These are phyloP conservation scores for Epinotia bilunana DNA, from an alignment of 2,888 invertebrate genomes.

Conservation along the genomic window DNA sequence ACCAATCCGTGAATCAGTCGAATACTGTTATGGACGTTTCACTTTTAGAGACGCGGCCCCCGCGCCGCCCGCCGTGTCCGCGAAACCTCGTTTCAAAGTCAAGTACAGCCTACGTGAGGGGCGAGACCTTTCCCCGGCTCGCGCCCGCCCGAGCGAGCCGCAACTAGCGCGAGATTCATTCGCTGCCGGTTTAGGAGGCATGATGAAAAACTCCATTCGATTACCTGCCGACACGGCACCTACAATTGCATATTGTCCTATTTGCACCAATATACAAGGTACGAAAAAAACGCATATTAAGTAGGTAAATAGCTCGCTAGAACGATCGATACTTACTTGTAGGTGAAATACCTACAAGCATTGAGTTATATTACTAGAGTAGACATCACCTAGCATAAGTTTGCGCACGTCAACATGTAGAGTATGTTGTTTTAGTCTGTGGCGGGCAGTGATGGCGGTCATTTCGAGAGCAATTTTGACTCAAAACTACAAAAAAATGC, in stretches of 20 bases:
- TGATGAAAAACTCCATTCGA: neutral
- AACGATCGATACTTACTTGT: too few relatives aligned
- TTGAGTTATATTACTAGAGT: too few relatives aligned
- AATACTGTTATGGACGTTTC: slow-evolving; percentile 75
- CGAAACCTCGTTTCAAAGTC: slow-evolving; percentile 77
- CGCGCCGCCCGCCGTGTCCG: slow-evolving; percentile 60
- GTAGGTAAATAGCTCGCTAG: neutral
- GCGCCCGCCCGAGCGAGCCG: slow-evolving; percentile 13
- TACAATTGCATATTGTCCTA: neutral
- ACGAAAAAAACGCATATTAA: neutral
- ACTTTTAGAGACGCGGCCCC: slow-evolving; percentile 73
- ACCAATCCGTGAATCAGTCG: slow-evolving; percentile 52
- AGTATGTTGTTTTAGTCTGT: too few relatives aligned
- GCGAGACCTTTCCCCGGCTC: slow-evolving; percentile 42
- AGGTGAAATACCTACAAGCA: neutral
- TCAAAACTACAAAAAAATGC: too few relatives aligned
- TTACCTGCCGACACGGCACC: neutral
- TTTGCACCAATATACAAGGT: neutral
- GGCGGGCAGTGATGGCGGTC: too few relatives aligned
- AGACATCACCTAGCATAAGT: too few relatives aligned
- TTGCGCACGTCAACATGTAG: too few relatives aligned
- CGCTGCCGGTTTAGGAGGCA: neutral
- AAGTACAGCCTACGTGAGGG: slow-evolving; percentile 60
- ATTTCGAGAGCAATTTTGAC: too few relatives aligned
- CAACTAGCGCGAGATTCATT: slow-evolving; percentile 23